A percentile compares a stretch with the other conserved stretches of the same genome.
phyloP scores from a whole-genome alignment of 2,888 invertebrate genomes.

The Bruchidius siliquastri region DNA sequence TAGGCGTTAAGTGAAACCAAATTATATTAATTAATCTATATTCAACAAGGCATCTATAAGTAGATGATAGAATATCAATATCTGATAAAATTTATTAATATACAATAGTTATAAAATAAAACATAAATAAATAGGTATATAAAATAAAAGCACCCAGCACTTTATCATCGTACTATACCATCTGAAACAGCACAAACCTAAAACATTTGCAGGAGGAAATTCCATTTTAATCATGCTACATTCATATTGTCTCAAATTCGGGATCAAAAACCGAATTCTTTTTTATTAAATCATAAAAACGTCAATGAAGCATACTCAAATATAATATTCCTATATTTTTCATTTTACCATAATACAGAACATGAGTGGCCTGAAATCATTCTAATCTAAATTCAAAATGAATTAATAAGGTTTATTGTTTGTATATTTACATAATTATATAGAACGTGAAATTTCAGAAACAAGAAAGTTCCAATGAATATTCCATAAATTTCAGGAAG shows the following conservation, averaged over 20 bases:
- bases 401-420: no score
- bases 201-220: neutral
- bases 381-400: no score
- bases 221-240: neutral
- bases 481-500: no score
- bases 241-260: neutral
- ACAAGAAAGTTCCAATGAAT: no score
- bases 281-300: no score
- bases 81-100: neutral
- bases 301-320: no score
- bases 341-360: no score
- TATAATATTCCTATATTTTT: no score
- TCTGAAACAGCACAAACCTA: neutral
- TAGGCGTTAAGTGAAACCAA: neutral
- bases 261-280: neutral
- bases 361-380: no score
- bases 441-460: no score
- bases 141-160: neutral
- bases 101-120: neutral
- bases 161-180: neutral
- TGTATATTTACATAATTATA: no score
- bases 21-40: neutral
- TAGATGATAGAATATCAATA: neutral
- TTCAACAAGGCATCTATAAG: neutral
- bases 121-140: neutral